These are phyloP conservation scores for Melipona beecheii DNA, from an alignment of 2,888 invertebrate genomes.

Conservation along the genomic window DNA sequence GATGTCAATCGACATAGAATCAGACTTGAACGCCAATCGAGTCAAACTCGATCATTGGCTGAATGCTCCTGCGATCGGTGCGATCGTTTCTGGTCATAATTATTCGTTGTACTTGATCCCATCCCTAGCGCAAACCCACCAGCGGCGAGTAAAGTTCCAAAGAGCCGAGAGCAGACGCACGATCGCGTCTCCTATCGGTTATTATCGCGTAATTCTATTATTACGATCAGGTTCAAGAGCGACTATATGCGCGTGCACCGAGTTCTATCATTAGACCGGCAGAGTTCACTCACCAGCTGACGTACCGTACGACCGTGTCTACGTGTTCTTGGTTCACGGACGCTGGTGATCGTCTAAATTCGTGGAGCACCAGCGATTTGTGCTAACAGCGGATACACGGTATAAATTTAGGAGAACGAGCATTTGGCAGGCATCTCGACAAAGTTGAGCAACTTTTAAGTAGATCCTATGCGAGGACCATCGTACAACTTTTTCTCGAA, in stretches of 20 bases:
- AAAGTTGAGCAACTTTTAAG: too few relatives aligned
- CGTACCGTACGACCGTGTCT: slow-evolving; percentile 14
- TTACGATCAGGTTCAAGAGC: slow-evolving; percentile 72
- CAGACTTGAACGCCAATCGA: too few relatives aligned
- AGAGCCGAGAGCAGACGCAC: slow-evolving; percentile 5
- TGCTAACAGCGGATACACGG: neutral
- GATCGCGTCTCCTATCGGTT: slow-evolving; percentile 53
- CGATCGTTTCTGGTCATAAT: too few relatives aligned
- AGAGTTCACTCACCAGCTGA: slow-evolving; percentile 65
- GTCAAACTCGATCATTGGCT: too few relatives aligned
- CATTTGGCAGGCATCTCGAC: neutral
- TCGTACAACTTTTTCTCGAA: too few relatives aligned
- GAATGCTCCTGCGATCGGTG: too few relatives aligned
- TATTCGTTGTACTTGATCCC: too few relatives aligned
- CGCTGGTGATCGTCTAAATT: slow-evolving; percentile 1
- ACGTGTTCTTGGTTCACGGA: neutral
- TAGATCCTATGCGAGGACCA: too few relatives aligned
- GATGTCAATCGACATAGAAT: too few relatives aligned
- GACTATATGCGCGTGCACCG: slow-evolving; percentile 43
- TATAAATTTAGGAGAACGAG: neutral
- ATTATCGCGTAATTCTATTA: slow-evolving; percentile 69
- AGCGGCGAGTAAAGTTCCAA: neutral
- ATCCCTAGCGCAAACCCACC: neutral
- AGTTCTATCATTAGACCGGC: slow-evolving; percentile 70
- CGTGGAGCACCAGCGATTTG: neutral